Evolutionary conservation across 2,888 invertebrate genomes (phyloP), one percentile per base, ranked within the genome.

Genomic region (Tineola bisselliella): DNA sequence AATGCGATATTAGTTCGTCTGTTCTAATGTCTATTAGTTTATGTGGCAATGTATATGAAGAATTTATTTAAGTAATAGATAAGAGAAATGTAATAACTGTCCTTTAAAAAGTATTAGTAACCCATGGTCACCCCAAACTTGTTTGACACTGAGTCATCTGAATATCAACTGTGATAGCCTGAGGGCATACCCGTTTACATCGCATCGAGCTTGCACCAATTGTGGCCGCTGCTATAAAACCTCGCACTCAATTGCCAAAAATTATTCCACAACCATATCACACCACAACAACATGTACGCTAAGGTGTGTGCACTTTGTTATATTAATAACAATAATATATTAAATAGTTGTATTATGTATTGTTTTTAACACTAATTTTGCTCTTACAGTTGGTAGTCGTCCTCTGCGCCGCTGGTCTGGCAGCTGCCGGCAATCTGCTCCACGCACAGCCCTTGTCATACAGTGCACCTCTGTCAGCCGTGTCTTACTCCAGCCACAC

Each of bases 391-490:
- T 74, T 90, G 69, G 80, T 91, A 75, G 77, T 90, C 65, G 79
- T 91, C 68, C 88, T 88, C 70, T 88, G 90, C 74, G 80, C 87
- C 67, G 76, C 91, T 81, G 89, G 90, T 66, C 79, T 87, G 59
- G 90, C 86, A 74, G 88, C 79, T 70, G 90, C 89, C 66, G 88
- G 91, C 65, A 75, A 87, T 64, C 74, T 90, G 62, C 72, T 76
- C 61, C 84, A 79, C 62, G 81, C 80, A 56, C 86, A 81, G 64
- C 84, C 84, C 17, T 70, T 84, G 66, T 81, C 81, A 66, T 89
- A 80, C 79, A 87, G 77, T 75, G 77, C 79, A n/a, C 80, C 81
- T 56, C 67, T 80, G 73, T 70, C 67, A 74, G 73, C 62, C 66
- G 68, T 69, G 54, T 73, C 62, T 11, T 75, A 75, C 0, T 54